A percentile compares a stretch with the other conserved stretches of the same genome.
Evolutionary conservation across 2,113 vertebrate species (phyloP).

Genomic region (Macroglossus sobrinus): DNA sequence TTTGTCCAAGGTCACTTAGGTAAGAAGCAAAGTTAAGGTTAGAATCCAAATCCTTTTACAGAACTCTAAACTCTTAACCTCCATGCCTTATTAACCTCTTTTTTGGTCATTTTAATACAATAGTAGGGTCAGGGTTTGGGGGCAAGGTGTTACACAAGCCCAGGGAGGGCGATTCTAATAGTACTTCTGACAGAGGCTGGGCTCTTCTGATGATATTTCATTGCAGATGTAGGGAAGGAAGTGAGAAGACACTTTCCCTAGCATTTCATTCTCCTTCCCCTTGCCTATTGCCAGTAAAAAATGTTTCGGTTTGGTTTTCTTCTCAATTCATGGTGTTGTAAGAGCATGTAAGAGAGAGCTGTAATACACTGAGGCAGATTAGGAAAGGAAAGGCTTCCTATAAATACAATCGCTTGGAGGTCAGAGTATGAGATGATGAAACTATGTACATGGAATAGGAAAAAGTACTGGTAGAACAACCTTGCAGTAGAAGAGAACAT

Average conservation of each 20-base stretch:
- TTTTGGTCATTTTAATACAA: not conserved
- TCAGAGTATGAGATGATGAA: not conserved
- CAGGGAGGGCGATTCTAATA: not conserved
- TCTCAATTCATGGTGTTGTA: not conserved
- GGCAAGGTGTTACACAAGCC: not conserved
- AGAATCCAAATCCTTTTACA: not conserved
- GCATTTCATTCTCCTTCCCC: not conserved
- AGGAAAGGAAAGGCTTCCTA: not conserved
- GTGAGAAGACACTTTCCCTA: not conserved
- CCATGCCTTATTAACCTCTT: not conserved
- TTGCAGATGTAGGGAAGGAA: not conserved
- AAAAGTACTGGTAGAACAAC: not conserved
- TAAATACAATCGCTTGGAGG: not conserved
- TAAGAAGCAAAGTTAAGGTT: not conserved
- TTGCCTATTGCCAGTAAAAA: not conserved
- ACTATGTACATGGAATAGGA: fast-evolving
- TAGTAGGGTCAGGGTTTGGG: not conserved
- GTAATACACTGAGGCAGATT: not conserved
- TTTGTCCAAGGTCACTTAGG: not conserved
- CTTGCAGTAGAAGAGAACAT: not conserved
- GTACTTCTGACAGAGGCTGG: not conserved
- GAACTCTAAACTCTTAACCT: not conserved
- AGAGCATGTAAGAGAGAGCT: not conserved
- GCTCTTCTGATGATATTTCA: not conserved
- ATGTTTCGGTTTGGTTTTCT: not conserved